These are phyloP conservation scores for Sebastes nivosus DNA, from an alignment of 2,797 vertebrate genomes.

Conservation along the genomic window DNA sequence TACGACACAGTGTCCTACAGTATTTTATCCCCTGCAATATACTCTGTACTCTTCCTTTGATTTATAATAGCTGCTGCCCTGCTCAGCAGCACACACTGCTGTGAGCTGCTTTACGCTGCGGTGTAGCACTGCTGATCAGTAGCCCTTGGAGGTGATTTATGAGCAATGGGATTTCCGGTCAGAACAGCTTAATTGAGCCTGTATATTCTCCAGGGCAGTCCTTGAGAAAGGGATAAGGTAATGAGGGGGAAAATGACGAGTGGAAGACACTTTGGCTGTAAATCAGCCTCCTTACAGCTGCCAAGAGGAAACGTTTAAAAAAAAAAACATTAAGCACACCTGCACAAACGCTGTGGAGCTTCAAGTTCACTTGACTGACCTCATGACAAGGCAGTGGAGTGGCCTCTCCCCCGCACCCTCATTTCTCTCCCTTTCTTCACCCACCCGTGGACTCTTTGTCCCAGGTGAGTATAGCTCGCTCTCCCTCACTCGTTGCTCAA, in stretches of 20 bases:
- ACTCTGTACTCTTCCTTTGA: slow-evolving; percentile 64
- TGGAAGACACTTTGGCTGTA: slow-evolving; percentile 70
- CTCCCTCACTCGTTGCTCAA: background rate
- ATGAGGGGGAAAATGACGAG: slow-evolving; percentile 81
- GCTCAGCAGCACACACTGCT: slow-evolving; percentile 42
- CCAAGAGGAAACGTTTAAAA: slow-evolving; percentile 41
- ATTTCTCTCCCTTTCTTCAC: slow-evolving; percentile 20
- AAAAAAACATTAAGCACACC: slow-evolving; percentile 32
- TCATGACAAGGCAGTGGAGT: slow-evolving; percentile 30
- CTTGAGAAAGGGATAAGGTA: slow-evolving; percentile 81
- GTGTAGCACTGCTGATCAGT: slow-evolving; percentile 72
- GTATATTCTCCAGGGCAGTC: slow-evolving; percentile 79
- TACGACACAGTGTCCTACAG: slow-evolving; percentile 58
- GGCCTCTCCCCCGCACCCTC: slow-evolving; percentile 5
- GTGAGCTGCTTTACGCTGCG: slow-evolving; percentile 37
- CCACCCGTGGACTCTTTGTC: slow-evolving; percentile 18
- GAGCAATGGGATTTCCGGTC: slow-evolving; percentile 79
- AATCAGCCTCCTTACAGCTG: slow-evolving; percentile 70
- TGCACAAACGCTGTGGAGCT: slow-evolving; percentile 30
- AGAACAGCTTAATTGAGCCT: slow-evolving; percentile 83
- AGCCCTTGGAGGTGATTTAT: slow-evolving; percentile 83
- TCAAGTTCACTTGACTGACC: slow-evolving; percentile 65
- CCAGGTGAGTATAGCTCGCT: slow-evolving; percentile 24
- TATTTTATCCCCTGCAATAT: slow-evolving; percentile 69
- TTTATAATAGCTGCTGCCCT: slow-evolving; percentile 70